A percentile compares a stretch with the other conserved stretches of the same genome.
Evolutionary conservation across 2,797 vertebrate genomes (phyloP).

Genomic region (Nasua narica): DNA sequence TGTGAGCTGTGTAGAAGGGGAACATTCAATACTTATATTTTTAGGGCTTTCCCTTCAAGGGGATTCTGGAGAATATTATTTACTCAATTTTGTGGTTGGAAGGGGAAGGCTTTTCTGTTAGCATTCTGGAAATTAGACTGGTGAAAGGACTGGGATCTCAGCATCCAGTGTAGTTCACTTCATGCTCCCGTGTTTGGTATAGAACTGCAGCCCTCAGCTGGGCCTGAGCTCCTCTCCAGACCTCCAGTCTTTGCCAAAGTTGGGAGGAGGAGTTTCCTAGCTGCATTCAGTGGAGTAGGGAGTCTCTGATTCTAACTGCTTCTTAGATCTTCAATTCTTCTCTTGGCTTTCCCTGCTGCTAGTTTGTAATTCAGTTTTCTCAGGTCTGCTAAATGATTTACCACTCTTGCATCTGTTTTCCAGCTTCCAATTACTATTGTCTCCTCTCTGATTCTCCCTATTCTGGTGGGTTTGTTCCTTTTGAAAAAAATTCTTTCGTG

Average conservation of each 20-base stretch:
- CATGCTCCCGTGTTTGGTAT: background rate
- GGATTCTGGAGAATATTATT: conserved; percentile 27
- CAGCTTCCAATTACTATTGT: background rate
- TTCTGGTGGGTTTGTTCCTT: background rate
- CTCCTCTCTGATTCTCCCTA: background rate
- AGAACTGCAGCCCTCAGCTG: background rate
- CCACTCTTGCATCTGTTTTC: background rate
- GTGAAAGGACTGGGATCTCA: background rate
- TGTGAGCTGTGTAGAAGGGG: background rate
- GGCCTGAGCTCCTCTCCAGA: background rate
- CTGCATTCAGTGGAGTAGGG: background rate
- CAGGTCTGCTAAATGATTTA: background rate
- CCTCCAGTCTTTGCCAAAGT: background rate
- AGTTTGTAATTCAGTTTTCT: background rate
- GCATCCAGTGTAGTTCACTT: background rate
- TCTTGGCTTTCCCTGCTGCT: background rate
- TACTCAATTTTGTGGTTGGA: background rate
- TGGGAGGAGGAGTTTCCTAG: background rate
- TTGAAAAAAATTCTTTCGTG: background rate
- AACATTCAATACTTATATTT: background rate
- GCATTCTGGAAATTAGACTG: background rate
- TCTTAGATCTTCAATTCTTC: background rate
- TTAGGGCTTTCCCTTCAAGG: background rate
- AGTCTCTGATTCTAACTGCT: background rate
- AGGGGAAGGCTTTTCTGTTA: background rate